Evolutionary conservation across 2,888 invertebrate species (phyloP), one percentile per base, ranked within the genome.

Genomic region (Pseudococcus viburni): DNA sequence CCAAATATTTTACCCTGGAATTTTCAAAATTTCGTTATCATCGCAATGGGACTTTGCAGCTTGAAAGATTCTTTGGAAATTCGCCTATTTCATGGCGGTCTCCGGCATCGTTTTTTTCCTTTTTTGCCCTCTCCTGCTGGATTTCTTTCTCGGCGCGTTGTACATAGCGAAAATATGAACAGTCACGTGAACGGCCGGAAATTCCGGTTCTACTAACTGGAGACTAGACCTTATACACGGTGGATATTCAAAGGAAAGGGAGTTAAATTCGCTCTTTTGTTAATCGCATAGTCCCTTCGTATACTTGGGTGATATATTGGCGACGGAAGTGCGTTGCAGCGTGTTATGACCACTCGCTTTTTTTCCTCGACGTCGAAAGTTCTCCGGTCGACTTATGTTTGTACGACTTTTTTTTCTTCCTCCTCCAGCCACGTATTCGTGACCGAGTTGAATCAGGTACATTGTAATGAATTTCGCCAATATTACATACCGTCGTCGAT

Each of bases 181-280:
- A 68, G 86, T 86, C 86, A 86, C 86, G 86, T 86, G 86, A 86
- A 86, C 59, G 26, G 88, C 88, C 88, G 88, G 88, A 88, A 88
- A 88, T 88, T 88, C 88, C 88, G 88, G 88, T 87, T 87, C 88
- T 88, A 77, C 73, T 39, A 59, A 83, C 42, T 87, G 73, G 68
- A 80, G 87, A 87, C 73, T 80, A 87, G 77, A 87, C 55, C 87
- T 85, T 84, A 39, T 77, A 77, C 77, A 42, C 33, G 77, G 17
- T 77, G 77, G 64, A 64, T 64, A 39, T 77, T 77, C 77, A 77
- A 77, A 77, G 77, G 77, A 77, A 77, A 83, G 80, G 80, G 80
- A 46, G 80, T 46, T 83, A 83, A 83, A 83, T 83, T 83, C 80
- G 80, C 80, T 83, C 80, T 83, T 83, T 83, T 83, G 80, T 83